Conservation (phyloP, 2,797 vertebrate genomes). For the Cottoperca gobio region DNA sequence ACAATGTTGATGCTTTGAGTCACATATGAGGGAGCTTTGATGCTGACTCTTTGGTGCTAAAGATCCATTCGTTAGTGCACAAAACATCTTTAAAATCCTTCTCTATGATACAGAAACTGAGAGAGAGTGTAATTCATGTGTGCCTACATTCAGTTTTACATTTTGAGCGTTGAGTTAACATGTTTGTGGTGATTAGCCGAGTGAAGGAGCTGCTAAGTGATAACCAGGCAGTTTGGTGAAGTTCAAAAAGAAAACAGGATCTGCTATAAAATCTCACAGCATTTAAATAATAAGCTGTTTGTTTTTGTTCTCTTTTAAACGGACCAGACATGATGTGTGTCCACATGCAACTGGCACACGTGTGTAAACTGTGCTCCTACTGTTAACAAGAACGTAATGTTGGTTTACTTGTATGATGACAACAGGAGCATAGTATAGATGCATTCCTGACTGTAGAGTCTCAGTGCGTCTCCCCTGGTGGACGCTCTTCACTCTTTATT, state of each 20-base stretch:
- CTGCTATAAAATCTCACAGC: neutral
- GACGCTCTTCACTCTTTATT: neutral
- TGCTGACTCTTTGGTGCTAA: no score
- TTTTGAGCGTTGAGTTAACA: neutral
- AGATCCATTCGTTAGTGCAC: no score
- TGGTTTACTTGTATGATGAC: no score
- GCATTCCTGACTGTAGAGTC: neutral
- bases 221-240: neutral
- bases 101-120: no score
- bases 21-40: no score
- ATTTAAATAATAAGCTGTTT: neutral
- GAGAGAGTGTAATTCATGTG: no score
- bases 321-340: neutral
- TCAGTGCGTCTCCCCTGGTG: neutral
- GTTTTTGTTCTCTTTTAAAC: neutral
- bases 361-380: neutral
- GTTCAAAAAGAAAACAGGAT: neutral
- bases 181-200: neutral
- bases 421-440: no score
- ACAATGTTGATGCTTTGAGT: slow-evolving; percentile 8
- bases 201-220: neutral
- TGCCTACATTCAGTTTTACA: neutral
- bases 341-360: neutral
- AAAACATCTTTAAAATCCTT: no score
- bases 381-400: no score